Evolutionary conservation across 2,113 vertebrate genomes (phyloP).

Genomic region (Chloebia gouldiae): DNA sequence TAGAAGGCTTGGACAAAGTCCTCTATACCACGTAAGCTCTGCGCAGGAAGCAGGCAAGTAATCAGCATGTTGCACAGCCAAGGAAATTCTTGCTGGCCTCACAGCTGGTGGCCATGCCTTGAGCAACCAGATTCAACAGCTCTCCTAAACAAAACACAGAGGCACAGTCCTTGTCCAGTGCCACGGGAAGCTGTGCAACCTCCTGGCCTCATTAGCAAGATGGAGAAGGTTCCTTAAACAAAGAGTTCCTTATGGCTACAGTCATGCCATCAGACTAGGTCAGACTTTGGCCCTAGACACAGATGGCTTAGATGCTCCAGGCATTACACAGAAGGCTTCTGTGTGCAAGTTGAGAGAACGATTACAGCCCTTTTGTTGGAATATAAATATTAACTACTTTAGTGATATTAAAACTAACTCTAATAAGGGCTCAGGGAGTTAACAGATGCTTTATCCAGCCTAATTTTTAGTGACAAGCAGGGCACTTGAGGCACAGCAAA

Average conservation of each 20-base stretch:
- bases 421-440: background rate
- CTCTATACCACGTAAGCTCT: background rate
- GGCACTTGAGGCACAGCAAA: background rate
- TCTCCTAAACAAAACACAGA: background rate
- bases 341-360: background rate
- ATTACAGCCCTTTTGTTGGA: background rate
- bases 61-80: fast-evolving
- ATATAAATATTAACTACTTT: background rate
- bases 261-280: fast-evolving
- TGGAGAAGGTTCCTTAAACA: background rate
- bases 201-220: background rate
- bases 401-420: background rate
- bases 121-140: background rate
- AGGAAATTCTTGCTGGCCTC: background rate
- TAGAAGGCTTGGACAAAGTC: background rate
- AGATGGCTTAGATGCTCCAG: background rate
- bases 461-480: background rate
- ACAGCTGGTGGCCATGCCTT: background rate
- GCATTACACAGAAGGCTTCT: background rate
- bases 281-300: background rate
- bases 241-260: background rate
- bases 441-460: background rate
- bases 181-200: fast-evolving
- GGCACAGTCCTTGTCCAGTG: background rate
- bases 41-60: background rate